Conservation (phyloP, 2,113 vertebrate genomes). For the Pollachius pollachius region DNA sequence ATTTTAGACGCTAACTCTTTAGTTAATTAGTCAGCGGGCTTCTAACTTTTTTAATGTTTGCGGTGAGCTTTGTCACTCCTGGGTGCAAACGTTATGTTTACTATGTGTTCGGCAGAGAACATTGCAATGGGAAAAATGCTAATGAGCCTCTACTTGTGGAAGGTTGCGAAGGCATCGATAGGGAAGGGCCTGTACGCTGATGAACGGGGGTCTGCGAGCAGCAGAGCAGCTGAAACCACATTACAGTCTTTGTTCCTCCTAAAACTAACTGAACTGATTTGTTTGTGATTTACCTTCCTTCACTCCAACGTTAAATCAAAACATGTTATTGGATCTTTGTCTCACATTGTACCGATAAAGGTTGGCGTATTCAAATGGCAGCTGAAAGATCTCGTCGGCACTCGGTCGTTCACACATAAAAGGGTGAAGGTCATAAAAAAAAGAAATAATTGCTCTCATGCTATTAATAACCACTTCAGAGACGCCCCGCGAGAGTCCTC, state of each 20-base stretch:
- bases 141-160: too few species aligned
- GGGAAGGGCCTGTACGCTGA: neutral
- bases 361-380: constrained; percentile 26
- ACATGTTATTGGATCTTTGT: too few species aligned
- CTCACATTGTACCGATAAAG: constrained; percentile 23
- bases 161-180: neutral
- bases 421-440: neutral
- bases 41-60: too few species aligned
- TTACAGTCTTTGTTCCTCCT: constrained; percentile 29
- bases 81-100: too few species aligned
- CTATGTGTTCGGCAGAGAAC: too few species aligned
- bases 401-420: neutral
- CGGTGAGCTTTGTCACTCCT: too few species aligned
- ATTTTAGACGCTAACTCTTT: too few species aligned
- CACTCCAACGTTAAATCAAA: too few species aligned
- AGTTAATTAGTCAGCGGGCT: too few species aligned
- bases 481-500: too few species aligned
- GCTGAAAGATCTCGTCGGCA: constrained; percentile 21
- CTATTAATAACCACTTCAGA: neutral
- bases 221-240: constrained; percentile 53
- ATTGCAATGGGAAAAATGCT: too few species aligned
- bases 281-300: too few species aligned
- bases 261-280: constrained; percentile 33
- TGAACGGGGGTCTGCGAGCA: constrained; percentile 43
- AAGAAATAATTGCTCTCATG: neutral